Conservation (phyloP, 2,797 vertebrate species). For the Sebastes aleutianus region DNA sequence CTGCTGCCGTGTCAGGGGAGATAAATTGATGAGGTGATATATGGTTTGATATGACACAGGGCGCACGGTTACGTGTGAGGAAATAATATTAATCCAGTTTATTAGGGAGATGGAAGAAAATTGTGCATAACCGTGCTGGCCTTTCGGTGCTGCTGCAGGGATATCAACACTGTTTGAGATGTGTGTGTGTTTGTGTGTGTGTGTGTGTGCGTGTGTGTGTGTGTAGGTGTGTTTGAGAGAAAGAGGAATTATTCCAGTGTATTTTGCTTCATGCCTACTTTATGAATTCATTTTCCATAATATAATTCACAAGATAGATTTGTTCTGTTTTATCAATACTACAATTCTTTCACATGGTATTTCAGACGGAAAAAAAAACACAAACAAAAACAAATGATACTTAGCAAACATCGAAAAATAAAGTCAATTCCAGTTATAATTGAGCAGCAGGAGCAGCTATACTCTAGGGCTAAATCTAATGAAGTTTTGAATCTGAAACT, state of each 20-base stretch:
- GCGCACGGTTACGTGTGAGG: slow-evolving; percentile 13
- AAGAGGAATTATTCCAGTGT: not conserved
- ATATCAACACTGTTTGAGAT: not conserved
- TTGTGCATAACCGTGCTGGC: not conserved
- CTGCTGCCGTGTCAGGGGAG: slow-evolving; percentile 52
- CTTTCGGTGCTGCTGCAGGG: not conserved
- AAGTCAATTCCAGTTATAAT: not conserved
- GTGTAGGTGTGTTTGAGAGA: not conserved
- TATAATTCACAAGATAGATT: not conserved
- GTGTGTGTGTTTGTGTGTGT: not conserved
- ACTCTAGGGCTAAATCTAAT: not conserved
- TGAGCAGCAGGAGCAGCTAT: not conserved
- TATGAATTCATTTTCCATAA: not conserved
- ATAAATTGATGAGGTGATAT: slow-evolving; percentile 66
- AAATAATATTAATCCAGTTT: slow-evolving; percentile 40
- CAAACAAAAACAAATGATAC: not conserved
- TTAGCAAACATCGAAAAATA: not conserved
- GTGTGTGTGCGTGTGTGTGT: not conserved
- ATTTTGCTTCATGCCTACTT: not conserved
- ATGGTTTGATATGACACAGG: slow-evolving; percentile 33
- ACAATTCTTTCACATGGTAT: not conserved
- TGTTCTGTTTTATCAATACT: not conserved
- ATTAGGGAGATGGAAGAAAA: slow-evolving; percentile 38
- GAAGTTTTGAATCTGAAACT: not conserved
- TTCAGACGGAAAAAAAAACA: not conserved